phyloP scores from a whole-genome alignment of 2,113 vertebrate genomes.

The Laterallus jamaicensis region DNA sequence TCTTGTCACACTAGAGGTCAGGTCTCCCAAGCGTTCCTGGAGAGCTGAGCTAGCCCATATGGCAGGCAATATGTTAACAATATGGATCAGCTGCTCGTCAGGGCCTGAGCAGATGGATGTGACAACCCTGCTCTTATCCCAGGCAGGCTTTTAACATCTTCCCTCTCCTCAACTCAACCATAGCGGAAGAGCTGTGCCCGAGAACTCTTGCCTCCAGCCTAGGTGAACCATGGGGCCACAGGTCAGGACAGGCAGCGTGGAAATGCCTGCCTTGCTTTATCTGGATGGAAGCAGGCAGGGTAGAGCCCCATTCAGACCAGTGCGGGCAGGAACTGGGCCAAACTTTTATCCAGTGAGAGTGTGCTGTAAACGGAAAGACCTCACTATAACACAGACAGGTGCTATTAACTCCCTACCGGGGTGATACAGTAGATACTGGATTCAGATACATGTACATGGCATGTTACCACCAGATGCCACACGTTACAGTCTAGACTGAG shows the following conservation, averaged over 20 bases:
- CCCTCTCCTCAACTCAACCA: constrained; percentile 7
- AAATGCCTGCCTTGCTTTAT: not conserved
- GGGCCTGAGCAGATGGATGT: constrained; percentile 70
- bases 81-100: constrained; percentile 69
- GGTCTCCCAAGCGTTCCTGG: constrained; percentile 74
- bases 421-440: constrained; percentile 8
- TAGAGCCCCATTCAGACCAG: not conserved
- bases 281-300: not conserved
- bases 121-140: constrained; percentile 71
- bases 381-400: not conserved
- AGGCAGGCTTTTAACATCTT: constrained; percentile 82
- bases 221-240: not conserved
- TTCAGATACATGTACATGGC: constrained; percentile 57
- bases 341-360: not conserved
- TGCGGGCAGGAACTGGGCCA: not conserved
- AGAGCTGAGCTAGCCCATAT: constrained; percentile 77
- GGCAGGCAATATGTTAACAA: constrained; percentile 76
- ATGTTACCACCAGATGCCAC: constrained; percentile 64
- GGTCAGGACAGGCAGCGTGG: not conserved
- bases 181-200: not conserved
- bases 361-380: not conserved
- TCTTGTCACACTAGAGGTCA: constrained; percentile 74
- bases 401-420: not conserved
- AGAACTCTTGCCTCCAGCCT: not conserved
- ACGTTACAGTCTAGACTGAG: constrained; percentile 60